Evolutionary conservation across 2,888 invertebrate genomes (phyloP).

Genomic region (Phalera bucephala): DNA sequence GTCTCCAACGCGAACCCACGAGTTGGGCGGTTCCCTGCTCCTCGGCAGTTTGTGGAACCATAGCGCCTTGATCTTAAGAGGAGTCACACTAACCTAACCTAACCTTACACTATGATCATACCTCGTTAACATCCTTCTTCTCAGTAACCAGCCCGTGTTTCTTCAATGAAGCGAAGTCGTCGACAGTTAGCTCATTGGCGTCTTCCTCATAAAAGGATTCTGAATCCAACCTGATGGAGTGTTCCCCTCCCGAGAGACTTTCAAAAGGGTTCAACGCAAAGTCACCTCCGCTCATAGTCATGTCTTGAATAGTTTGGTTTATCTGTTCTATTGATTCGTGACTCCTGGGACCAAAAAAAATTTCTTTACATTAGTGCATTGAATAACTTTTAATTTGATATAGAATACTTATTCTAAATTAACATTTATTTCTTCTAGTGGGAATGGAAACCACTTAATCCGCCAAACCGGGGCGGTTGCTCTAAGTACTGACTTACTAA

Average conservation of each 20-base stretch:
- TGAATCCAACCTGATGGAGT: conserved; percentile 69
- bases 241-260: conserved; percentile 53
- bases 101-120: no score
- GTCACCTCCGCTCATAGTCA: conserved; percentile 74
- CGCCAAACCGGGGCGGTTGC: no score
- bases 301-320: conserved; percentile 78
- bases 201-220: conserved; percentile 71
- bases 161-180: conserved; percentile 74
- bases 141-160: conserved; percentile 69
- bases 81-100: no score
- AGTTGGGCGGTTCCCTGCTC: no score
- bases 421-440: background rate
- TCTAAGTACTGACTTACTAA: no score
- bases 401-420: no score
- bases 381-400: no score
- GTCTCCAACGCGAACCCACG: no score
- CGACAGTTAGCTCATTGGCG: conserved; percentile 65
- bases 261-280: conserved; percentile 75
- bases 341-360: conserved; percentile 44
- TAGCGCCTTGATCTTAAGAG: no score
- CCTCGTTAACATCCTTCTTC: conserved; percentile 70
- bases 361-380: no score
- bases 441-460: no score
- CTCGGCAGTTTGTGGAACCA: no score
- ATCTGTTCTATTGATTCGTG: conserved; percentile 74